Base-by-base conservation (phyloP, 1,140 invertebrate species). In the Charaxes varanes region DNA sequence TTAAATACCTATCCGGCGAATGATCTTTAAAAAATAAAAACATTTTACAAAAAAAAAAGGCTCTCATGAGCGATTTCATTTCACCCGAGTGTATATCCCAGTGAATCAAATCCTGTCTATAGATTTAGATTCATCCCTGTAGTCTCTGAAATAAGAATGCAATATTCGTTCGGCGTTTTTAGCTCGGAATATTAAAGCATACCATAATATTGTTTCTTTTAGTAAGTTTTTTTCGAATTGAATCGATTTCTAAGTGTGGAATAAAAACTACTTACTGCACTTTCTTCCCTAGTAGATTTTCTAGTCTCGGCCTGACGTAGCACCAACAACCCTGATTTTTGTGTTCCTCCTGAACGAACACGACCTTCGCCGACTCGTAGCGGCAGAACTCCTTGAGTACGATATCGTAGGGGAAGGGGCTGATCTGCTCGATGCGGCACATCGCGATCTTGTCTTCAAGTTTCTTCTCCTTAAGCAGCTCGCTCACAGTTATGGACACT, bases 341-440 rank as follows among this genome's bases (percentile, higher is more conserved):
- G 63, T 94, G 94, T 68, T 97, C 94, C 73, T 97, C 95, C 81
- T 97, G 95, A 23, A 87, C 86, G 91, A 92, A 97, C 28, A 80
- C 70, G n/a, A 96, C 69, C 52, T 89, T 86, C 1, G 92, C 91
- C 34, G 89, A 88, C 0, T 89, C 86, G 77, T 94, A 97, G 53
- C 89, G 91, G 23, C 86, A 79, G 16, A 90, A 81, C 73, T 95
- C 92, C 23, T 86, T 57, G 41, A 87, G 85, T 1, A 95, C 72
- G 13, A 93, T 49, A 64, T 95, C 92, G 78, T 93, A 96, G 0
- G 94, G 95, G 84, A 97, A 97, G 1, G 95, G 96, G 24, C 77
- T 86, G 15, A 94, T 69, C 79, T 97, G 95, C 73, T 97, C 96
- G 21, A 97, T 83, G 44, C 95, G 87, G 15, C 87, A 70, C 48